Evolutionary conservation across 2,113 vertebrate genomes (phyloP).

Genomic region (Cariama cristata): DNA sequence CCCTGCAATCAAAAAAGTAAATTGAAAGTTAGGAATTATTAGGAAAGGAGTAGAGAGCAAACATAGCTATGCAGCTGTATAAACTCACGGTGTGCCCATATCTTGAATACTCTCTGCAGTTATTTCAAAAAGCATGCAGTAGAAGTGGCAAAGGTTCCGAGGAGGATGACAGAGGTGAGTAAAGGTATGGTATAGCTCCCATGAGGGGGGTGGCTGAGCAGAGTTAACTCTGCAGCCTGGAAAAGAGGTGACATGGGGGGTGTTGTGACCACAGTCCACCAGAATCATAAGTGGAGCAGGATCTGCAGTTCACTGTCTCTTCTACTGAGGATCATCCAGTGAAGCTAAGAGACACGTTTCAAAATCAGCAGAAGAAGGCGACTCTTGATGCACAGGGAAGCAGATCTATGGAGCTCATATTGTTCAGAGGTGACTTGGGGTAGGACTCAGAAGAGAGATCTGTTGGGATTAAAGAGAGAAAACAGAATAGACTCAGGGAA

Average conservation of each 20-base stretch:
- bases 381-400: not conserved
- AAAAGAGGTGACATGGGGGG: not conserved
- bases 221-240: not conserved
- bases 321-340: not conserved
- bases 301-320: not conserved
- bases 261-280: not conserved
- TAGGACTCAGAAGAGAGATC: not conserved
- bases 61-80: conserved; percentile 30
- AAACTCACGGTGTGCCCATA: not conserved
- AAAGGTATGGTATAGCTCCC: not conserved
- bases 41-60: conserved; percentile 15
- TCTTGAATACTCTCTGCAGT: not conserved
- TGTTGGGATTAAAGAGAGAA: not conserved
- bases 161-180: not conserved
- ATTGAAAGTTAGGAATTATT: conserved; percentile 32
- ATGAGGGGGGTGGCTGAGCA: not conserved
- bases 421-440: not conserved
- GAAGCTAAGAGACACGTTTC: not conserved
- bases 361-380: not conserved
- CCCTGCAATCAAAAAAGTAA: conserved; percentile 32
- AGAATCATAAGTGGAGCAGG: not conserved
- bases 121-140: not conserved
- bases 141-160: not conserved
- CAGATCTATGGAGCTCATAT: not conserved
- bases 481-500: not conserved